phyloP scores from a whole-genome alignment of 2,797 vertebrate species.

The Channallabes apus region DNA sequence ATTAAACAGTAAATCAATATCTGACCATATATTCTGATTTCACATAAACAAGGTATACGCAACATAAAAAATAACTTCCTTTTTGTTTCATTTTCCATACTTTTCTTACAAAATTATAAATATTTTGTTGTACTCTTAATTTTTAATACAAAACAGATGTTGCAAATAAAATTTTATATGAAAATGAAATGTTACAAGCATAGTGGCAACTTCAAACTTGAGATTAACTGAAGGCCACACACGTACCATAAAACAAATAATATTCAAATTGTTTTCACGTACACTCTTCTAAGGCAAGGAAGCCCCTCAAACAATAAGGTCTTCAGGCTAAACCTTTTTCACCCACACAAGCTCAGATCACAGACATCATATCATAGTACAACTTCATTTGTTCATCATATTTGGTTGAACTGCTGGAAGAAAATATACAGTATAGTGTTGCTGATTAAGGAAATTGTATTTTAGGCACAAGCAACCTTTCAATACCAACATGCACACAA shows the following conservation, averaged over 20 bases:
- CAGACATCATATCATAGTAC: slow-evolving; percentile 46
- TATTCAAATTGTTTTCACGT: slow-evolving; percentile 51
- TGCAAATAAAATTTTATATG: slow-evolving; percentile 72
- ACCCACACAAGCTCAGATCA: slow-evolving; percentile 51
- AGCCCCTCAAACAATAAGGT: slow-evolving; percentile 60
- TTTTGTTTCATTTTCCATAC: slow-evolving; percentile 72
- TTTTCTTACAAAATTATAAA: slow-evolving; percentile 85
- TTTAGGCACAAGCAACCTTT: slow-evolving; percentile 35
- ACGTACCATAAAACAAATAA: slow-evolving; percentile 52
- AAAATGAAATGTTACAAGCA: slow-evolving; percentile 91
- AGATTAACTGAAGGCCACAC: slow-evolving; percentile 71
- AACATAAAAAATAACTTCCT: slow-evolving; percentile 96
- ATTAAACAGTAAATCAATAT: slow-evolving; percentile 89
- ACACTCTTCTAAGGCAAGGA: slow-evolving; percentile 57
- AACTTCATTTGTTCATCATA: slow-evolving; percentile 54
- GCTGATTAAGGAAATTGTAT: slow-evolving; percentile 42
- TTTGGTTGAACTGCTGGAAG: slow-evolving; percentile 73
- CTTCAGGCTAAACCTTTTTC: slow-evolving; percentile 58
- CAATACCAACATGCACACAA: slow-evolving; percentile 22
- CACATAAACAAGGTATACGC: slow-evolving; percentile 81
- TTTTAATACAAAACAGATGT: slow-evolving; percentile 72
- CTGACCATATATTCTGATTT: slow-evolving; percentile 85
- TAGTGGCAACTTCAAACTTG: slow-evolving; percentile 75
- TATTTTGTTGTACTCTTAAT: slow-evolving; percentile 83
- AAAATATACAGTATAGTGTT: slow-evolving; percentile 59